These are phyloP conservation scores for Hypomecis atomaria DNA, from an alignment of 2,888 invertebrate species.

Conservation along the genomic window DNA sequence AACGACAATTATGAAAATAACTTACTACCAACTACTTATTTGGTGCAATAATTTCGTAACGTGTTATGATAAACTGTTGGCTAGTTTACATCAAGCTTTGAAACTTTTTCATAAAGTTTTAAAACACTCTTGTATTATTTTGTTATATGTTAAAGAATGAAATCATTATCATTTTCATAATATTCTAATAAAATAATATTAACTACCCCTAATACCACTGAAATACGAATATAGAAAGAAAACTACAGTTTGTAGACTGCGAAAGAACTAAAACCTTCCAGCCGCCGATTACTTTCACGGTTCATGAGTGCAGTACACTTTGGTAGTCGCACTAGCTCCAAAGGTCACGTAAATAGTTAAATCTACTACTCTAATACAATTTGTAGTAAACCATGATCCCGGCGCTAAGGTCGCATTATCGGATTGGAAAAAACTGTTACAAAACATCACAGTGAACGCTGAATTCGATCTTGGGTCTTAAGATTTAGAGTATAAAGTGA, in stretches of 20 bases:
- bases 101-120: too few species aligned
- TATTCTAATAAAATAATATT: too few species aligned
- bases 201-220: too few species aligned
- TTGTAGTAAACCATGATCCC: constrained; percentile 85
- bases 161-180: too few species aligned
- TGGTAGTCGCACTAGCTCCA: constrained; percentile 30
- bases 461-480: constrained; percentile 61
- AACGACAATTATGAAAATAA: too few species aligned
- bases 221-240: not conserved
- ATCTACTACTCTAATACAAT: constrained; percentile 84
- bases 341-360: constrained; percentile 77
- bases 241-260: not conserved
- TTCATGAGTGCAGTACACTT: constrained; percentile 23
- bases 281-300: not conserved
- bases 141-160: too few species aligned
- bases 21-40: too few species aligned
- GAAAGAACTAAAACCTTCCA: not conserved
- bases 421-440: constrained; percentile 83
- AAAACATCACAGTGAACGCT: constrained; percentile 54
- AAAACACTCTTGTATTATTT: too few species aligned
- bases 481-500: constrained; percentile 61
- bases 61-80: too few species aligned
- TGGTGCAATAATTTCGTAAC: too few species aligned
- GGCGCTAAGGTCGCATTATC: constrained; percentile 83
- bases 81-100: too few species aligned